Evolutionary conservation across 2,113 vertebrate species (phyloP).

Genomic region (Salvelinus sp.): DNA sequence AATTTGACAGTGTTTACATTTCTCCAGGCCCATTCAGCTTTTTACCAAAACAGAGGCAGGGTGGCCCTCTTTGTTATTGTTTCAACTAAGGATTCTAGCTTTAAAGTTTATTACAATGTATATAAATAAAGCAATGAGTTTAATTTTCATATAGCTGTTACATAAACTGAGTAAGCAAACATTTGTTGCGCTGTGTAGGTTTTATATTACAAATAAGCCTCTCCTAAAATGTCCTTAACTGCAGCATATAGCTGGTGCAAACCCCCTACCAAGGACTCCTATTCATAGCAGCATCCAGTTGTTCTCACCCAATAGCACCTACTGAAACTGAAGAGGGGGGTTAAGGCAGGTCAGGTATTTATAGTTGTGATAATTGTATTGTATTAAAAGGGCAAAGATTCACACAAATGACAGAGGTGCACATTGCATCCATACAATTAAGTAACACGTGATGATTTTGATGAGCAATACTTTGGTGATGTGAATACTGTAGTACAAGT

Average conservation of each 20-base stretch:
- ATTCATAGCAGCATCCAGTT: slow-evolving; percentile 64
- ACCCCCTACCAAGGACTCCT: slow-evolving; percentile 57
- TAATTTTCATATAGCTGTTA: slow-evolving; percentile 17
- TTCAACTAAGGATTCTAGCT: too few relatives aligned
- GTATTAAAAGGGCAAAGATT: slow-evolving; percentile 56
- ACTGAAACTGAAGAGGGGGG: slow-evolving; percentile 54
- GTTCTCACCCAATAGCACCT: slow-evolving; percentile 57
- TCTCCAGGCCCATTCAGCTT: too few relatives aligned
- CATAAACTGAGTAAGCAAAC: slow-evolving; percentile 20
- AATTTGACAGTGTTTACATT: too few relatives aligned
- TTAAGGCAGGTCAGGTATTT: slow-evolving; percentile 58
- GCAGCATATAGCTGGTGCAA: slow-evolving; percentile 45
- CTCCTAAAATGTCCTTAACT: slow-evolving; percentile 30
- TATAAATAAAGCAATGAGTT: neutral
- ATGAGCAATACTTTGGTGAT: too few relatives aligned
- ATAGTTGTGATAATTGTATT: slow-evolving; percentile 64
- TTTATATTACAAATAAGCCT: slow-evolving; percentile 36
- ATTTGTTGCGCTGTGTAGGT: slow-evolving; percentile 39
- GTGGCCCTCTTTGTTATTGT: too few relatives aligned
- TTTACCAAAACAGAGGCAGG: too few relatives aligned
- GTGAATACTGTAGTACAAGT: too few relatives aligned
- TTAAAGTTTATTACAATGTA: too few relatives aligned
- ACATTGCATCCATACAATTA: neutral
- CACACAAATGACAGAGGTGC: slow-evolving; percentile 11
- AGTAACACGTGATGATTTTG: neutral